These are phyloP conservation scores for Porites australiensis DNA, from an alignment of 64 coral and sea anemone genomes.

Conservation along the genomic window DNA sequence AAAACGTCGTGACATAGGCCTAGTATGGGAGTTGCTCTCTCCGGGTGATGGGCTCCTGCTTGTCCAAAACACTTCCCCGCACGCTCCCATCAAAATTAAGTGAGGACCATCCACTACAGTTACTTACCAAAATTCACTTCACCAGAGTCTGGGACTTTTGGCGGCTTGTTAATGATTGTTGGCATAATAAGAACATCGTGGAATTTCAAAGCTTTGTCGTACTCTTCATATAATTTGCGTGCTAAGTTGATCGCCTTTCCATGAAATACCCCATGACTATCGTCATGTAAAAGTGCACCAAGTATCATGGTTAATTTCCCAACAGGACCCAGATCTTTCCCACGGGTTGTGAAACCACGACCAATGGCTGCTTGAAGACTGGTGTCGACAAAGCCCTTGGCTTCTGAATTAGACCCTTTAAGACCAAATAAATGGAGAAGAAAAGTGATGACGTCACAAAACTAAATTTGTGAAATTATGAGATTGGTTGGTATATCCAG, in stretches of 20 bases:
- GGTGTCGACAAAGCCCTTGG: conserved; percentile 20
- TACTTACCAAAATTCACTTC: neutral
- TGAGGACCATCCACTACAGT: too few relatives aligned
- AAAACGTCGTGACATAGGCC: too few relatives aligned
- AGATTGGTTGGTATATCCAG: neutral
- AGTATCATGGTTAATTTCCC: conserved; percentile 10
- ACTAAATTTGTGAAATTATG: neutral
- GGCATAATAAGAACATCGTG: conserved; percentile 25
- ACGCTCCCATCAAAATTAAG: too few relatives aligned
- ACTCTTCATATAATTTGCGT: neutral
- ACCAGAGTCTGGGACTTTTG: neutral
- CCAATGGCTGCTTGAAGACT: conserved; percentile 29
- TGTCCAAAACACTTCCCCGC: too few relatives aligned
- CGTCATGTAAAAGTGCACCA: neutral
- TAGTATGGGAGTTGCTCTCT: too few relatives aligned
- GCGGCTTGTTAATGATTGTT: neutral
- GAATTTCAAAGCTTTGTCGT: conserved; percentile 1
- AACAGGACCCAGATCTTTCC: conserved; percentile 1
- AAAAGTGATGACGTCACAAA: neutral
- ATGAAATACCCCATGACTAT: neutral
- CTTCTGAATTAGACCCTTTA: conserved; percentile 15
- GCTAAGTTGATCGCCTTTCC: conserved; percentile 12
- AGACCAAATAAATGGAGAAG: neutral
- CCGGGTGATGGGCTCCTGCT: too few relatives aligned
- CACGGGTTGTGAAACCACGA: neutral